Percentiles rank a stretch among this genome's conserved stretches.
Conservation (phyloP, 2,888 invertebrate genomes). For the Deilephila porcellus region DNA sequence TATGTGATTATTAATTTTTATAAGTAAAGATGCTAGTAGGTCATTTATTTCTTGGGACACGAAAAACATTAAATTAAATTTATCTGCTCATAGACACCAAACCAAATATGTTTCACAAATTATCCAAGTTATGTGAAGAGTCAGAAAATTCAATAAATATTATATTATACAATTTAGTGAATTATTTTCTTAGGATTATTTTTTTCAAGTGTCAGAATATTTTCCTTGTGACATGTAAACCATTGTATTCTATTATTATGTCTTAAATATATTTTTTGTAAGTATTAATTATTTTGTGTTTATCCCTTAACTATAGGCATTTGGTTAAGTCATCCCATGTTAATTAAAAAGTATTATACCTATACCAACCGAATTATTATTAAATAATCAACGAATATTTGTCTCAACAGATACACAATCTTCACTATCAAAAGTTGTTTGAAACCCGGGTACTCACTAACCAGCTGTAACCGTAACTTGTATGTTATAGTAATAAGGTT, state of each 20-base stretch:
- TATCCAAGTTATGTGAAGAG: neutral
- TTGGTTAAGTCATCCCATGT: neutral
- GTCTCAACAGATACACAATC: neutral
- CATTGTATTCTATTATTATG: conserved; percentile 23
- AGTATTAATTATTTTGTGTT: neutral
- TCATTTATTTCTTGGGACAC: conserved; percentile 23
- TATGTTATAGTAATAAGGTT: too few relatives aligned
- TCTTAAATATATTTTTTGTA: conserved; percentile 26
- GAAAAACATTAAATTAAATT: conserved; percentile 2
- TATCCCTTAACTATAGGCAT: neutral
- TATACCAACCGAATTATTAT: neutral
- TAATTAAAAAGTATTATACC: neutral
- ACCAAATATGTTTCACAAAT: conserved; percentile 3
- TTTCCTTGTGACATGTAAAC: conserved; percentile 17
- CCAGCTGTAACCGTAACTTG: too few relatives aligned
- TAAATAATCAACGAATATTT: neutral
- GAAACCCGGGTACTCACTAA: too few relatives aligned
- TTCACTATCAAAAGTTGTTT: too few relatives aligned
- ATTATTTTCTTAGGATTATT: conserved; percentile 18
- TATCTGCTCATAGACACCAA: neutral
- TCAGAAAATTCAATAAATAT: neutral
- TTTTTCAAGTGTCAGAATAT: conserved; percentile 21
- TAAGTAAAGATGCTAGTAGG: neutral
- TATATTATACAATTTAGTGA: conserved; percentile 12
- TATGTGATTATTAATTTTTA: conserved; percentile 46